Conservation (phyloP, 2,888 invertebrate species). For the Nipponacmea schrenckii region DNA sequence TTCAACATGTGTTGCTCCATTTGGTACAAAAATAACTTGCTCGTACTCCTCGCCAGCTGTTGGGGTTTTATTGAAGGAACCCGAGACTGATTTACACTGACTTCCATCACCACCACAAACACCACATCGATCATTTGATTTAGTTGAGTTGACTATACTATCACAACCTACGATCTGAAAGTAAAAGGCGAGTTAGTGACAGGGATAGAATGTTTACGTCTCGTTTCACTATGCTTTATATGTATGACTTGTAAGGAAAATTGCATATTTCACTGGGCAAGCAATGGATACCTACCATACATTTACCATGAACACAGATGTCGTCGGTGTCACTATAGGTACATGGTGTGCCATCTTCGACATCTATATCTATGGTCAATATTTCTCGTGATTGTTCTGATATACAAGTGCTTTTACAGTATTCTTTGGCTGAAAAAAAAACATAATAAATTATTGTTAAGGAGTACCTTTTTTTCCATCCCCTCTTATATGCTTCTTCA, state of each 20-base stretch:
- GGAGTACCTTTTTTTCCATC: too few species aligned
- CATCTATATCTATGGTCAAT: constrained; percentile 71
- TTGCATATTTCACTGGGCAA: too few species aligned
- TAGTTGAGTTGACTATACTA: constrained; percentile 59
- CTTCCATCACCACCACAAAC: constrained; percentile 65
- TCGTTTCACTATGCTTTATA: too few species aligned
- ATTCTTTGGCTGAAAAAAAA: constrained; percentile 38
- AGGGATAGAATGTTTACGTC: too few species aligned
- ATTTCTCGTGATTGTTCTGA: constrained; percentile 72
- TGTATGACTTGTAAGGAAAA: too few species aligned
- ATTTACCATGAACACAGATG: constrained; percentile 74
- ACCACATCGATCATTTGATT: constrained; percentile 65
- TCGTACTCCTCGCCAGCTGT: constrained; percentile 33
- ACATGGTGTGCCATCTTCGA: constrained; percentile 75
- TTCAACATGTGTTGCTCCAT: constrained; percentile 71
- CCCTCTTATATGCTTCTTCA: too few species aligned
- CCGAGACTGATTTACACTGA: constrained; percentile 59
- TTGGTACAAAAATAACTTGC: constrained; percentile 70
- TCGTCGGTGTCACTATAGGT: constrained; percentile 71
- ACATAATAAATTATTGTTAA: neutral
- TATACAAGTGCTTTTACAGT: constrained; percentile 74
- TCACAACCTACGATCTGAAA: constrained; percentile 70
- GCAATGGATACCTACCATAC: constrained; percentile 50
- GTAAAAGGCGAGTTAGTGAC: neutral
- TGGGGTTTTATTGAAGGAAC: constrained; percentile 48